Base-by-base conservation (phyloP, 1,140 invertebrate genomes). In the Helicoverpa zea region DNA sequence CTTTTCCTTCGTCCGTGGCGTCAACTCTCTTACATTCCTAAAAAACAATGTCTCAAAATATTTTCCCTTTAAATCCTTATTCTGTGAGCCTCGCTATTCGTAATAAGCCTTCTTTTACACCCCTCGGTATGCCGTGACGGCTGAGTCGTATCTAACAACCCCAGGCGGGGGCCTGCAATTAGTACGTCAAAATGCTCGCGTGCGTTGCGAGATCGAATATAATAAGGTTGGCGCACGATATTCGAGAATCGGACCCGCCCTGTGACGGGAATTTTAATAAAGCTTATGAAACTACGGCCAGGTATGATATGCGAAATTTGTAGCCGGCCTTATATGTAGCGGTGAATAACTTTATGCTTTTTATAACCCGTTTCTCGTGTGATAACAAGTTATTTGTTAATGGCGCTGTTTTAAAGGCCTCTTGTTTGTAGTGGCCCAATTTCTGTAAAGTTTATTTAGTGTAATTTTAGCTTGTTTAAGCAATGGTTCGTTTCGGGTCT, bases 151-250 rank as follows among this genome's bases (percentile, higher is more conserved):
- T 80, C 87, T 77, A 81, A 80, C 79, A 64, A 76, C 87, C 85
- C 68, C 85, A n/a, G n/a, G n/a, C n/a, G n/a, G n/a, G n/a, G n/a
- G 80, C 83, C 83, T 86, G 84, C 86, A 91, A 91, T 91, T 92
- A 92, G 86, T 85, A 81, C 84, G 87, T 86, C 84, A 84, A 88
- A 83, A 79, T 52, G 75, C 16, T 90, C 83, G 89, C 89, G 90
- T 92, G 90, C 87, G 84, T 86, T 83, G 80, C 83, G 75, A 87
- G 84, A 87, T 82, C 79, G 81, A 81, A 88, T 89, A 85, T 87
- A 88, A 85, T 85, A 86, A 85, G 79, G 80, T 58, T 29, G 9
- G 10, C 29, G 80, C 86, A 87, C 84, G 83, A 83, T 76, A 87
- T 47, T 75, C 63, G 59, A 82, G 84, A 84, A 83, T 81, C 81